Evolutionary conservation across 2,888 invertebrate genomes (phyloP).

Genomic region (Chymomyza procnemis): DNA sequence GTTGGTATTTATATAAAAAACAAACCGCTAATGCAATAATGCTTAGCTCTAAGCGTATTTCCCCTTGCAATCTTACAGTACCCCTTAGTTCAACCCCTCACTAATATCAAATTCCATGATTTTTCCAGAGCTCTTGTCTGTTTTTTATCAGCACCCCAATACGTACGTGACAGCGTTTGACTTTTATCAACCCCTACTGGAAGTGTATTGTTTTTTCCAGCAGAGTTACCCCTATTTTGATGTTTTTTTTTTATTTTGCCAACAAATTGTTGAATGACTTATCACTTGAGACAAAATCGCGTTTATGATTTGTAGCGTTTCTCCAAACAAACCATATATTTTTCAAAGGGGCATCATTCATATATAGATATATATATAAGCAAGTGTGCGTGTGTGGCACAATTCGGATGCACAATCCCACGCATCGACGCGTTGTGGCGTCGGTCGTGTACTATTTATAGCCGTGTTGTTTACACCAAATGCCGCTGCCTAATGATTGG

Average conservation of each 20-base stretch:
- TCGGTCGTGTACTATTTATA: neutral
- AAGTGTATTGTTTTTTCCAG: neutral
- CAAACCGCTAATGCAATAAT: neutral
- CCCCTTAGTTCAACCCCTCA: neutral
- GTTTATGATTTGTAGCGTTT: neutral
- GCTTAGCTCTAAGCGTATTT: neutral
- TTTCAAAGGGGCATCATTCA: neutral
- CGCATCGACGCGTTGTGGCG: neutral
- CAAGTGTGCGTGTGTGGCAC: neutral
- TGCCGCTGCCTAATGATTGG: slow-evolving; percentile 56
- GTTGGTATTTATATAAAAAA: too few relatives aligned
- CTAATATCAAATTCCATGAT: neutral
- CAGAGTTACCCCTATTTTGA: neutral
- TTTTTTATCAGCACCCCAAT: neutral
- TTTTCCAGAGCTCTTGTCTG: neutral
- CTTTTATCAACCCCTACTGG: neutral
- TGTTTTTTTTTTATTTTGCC: neutral
- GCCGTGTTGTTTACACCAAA: neutral
- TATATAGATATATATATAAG: too few relatives aligned
- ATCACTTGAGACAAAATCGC: neutral
- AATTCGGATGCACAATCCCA: neutral
- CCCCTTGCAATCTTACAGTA: neutral
- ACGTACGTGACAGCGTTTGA: neutral
- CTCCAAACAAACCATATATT: neutral
- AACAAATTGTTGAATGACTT: neutral